phyloP scores from a whole-genome alignment of 2,113 vertebrate species.

The Gnathonemus longibarbis region DNA sequence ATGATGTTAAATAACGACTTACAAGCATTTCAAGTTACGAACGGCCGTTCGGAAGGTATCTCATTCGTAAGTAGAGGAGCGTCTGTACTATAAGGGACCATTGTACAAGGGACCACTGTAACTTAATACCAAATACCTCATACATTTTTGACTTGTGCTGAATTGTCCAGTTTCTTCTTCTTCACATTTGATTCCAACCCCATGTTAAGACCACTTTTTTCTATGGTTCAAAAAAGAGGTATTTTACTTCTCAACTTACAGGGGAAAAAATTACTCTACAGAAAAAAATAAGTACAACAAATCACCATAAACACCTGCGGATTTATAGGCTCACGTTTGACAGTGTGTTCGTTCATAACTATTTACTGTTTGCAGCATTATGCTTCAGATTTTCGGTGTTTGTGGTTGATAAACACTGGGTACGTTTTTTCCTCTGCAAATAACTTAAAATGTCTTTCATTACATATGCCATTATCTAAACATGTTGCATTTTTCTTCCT shows the following conservation, averaged over 20 bases:
- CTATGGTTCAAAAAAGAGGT: not conserved
- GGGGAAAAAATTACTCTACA: no score
- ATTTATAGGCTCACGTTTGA: not conserved
- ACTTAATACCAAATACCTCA: not conserved
- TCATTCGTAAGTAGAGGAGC: no score
- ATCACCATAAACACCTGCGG: not conserved
- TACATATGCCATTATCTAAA: not conserved
- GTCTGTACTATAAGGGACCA: not conserved
- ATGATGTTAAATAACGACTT: no score
- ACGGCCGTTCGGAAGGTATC: no score
- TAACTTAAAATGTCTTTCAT: not conserved
- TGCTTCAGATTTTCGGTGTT: not conserved
- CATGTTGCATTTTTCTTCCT: not conserved
- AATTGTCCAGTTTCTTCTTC: not conserved
- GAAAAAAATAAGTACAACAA: not conserved
- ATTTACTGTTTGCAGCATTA: not conserved
- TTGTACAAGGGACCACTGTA: not conserved
- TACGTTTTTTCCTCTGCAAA: not conserved
- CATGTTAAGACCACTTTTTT: not conserved
- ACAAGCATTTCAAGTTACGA: no score
- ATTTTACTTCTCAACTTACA: not conserved
- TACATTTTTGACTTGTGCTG: not conserved
- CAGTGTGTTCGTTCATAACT: not conserved
- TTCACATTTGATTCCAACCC: not conserved
- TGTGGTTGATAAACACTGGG: not conserved